Conservation (phyloP, 2,888 invertebrate genomes). For the Conops quadrifasciatus region DNA sequence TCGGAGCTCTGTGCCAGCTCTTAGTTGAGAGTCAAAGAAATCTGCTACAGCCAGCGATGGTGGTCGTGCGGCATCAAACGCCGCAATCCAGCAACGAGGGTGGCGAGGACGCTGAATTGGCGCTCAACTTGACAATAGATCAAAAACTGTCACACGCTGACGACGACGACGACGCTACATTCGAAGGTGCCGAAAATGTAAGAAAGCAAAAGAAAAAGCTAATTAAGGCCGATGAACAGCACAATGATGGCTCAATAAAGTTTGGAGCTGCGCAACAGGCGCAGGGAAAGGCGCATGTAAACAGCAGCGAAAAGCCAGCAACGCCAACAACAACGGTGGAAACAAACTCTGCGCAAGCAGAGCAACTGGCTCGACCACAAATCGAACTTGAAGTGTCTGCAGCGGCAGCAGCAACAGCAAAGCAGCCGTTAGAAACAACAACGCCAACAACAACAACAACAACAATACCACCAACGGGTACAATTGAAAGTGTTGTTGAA, state of each 20-base stretch:
- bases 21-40: constrained; percentile 56
- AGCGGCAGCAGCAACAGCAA: constrained; percentile 19
- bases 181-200: constrained; percentile 42
- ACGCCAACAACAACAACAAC: constrained; percentile 31
- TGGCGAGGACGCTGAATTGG: constrained; percentile 42
- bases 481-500: constrained; percentile 22
- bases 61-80: background rate
- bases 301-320: constrained; percentile 16
- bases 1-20: constrained; percentile 82
- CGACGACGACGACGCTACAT: constrained; percentile 43
- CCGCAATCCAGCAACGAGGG: constrained; percentile 36
- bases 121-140: constrained; percentile 54
- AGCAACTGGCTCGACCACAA: constrained; percentile 49
- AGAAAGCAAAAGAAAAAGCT: constrained; percentile 37
- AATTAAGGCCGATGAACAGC: constrained; percentile 28
- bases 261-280: constrained; percentile 31
- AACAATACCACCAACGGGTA: constrained; percentile 28
- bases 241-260: constrained; percentile 24
- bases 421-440: constrained; percentile 12
- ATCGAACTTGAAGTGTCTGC: constrained; percentile 38
- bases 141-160: constrained; percentile 41
- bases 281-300: background rate
- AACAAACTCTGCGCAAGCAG: constrained; percentile 38
- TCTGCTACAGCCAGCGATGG: constrained; percentile 23
- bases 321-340: constrained; percentile 37